A percentile compares a stretch with the other conserved stretches of the same genome.
phyloP scores from a whole-genome alignment of 2,888 invertebrate species.

The Serrognathus titanus region DNA sequence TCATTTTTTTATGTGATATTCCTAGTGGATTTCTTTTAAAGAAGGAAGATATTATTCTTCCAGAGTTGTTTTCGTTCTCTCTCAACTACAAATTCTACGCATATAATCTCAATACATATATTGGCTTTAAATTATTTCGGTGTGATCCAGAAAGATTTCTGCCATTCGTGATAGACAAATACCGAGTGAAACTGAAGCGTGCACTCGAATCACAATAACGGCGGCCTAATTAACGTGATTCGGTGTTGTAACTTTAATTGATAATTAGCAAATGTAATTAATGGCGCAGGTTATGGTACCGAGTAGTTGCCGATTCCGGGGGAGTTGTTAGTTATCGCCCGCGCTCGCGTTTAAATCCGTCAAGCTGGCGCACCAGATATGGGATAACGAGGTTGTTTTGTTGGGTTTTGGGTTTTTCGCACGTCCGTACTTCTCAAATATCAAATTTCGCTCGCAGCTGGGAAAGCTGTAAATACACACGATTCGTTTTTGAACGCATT shows the following conservation, averaged over 20 bases:
- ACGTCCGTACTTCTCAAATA: not conserved
- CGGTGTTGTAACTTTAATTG: slow-evolving; percentile 35
- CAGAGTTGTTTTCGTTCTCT: too few species aligned
- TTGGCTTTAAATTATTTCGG: too few species aligned
- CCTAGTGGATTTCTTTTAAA: too few species aligned
- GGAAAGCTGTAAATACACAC: too few species aligned
- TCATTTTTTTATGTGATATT: too few species aligned
- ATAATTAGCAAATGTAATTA: slow-evolving; percentile 37
- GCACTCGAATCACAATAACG: slow-evolving; percentile 13
- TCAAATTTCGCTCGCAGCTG: too few species aligned
- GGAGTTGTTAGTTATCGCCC: slow-evolving; percentile 6
- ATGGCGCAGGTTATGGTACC: slow-evolving; percentile 11
- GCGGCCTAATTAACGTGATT: slow-evolving; percentile 34
- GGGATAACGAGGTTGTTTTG: not conserved
- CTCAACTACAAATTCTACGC: too few species aligned
- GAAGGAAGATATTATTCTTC: too few species aligned
- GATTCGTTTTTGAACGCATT: too few species aligned
- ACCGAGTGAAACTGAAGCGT: slow-evolving; percentile 9
- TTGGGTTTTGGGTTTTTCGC: not conserved
- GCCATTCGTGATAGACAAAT: slow-evolving; percentile 1
- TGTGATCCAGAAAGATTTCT: too few species aligned
- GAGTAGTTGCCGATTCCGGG: slow-evolving; percentile 2
- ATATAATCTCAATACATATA: too few species aligned
- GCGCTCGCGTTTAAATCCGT: slow-evolving; percentile 7
- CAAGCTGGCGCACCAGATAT: not conserved